Percentiles rank a stretch among this genome's conserved stretches.
These are phyloP conservation scores for Agriopis leucophaearia DNA, from an alignment of 2,888 invertebrate species.

Conservation along the genomic window DNA sequence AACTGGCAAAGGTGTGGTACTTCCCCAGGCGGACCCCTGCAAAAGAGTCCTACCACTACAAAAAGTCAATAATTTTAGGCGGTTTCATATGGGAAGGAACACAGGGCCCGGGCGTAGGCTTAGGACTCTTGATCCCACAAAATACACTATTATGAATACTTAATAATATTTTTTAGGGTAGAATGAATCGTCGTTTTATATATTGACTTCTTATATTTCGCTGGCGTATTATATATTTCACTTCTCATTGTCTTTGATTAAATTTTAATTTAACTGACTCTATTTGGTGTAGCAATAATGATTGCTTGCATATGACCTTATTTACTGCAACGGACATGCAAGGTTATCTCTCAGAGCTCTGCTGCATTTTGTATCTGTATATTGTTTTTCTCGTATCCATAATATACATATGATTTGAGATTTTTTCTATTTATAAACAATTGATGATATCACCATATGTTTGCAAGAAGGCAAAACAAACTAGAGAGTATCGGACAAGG, in stretches of 20 bases:
- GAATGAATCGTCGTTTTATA: not conserved
- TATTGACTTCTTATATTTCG: not conserved
- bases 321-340: slow-evolving; percentile 65
- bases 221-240: not conserved
- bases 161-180: not conserved
- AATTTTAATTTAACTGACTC: slow-evolving; percentile 34
- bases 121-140: too few relatives aligned
- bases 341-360: slow-evolving; percentile 70
- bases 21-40: too few relatives aligned
- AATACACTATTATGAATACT: not conserved
- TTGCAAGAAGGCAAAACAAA: slow-evolving; percentile 12
- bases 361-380: slow-evolving; percentile 60
- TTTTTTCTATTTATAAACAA: slow-evolving; percentile 42
- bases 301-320: slow-evolving; percentile 68
- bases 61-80: too few relatives aligned
- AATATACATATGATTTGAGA: slow-evolving; percentile 41
- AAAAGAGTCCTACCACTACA: too few relatives aligned
- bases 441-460: slow-evolving; percentile 32
- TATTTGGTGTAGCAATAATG: slow-evolving; percentile 51
- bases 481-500: slow-evolving; percentile 35
- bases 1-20: too few relatives aligned
- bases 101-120: too few relatives aligned
- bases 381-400: slow-evolving; percentile 46
- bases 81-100: too few relatives aligned
- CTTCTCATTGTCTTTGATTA: not conserved